These are phyloP conservation scores for Pseudomyrmex dendroicus DNA, from an alignment of 1,140 invertebrate species.

Conservation along the genomic window DNA sequence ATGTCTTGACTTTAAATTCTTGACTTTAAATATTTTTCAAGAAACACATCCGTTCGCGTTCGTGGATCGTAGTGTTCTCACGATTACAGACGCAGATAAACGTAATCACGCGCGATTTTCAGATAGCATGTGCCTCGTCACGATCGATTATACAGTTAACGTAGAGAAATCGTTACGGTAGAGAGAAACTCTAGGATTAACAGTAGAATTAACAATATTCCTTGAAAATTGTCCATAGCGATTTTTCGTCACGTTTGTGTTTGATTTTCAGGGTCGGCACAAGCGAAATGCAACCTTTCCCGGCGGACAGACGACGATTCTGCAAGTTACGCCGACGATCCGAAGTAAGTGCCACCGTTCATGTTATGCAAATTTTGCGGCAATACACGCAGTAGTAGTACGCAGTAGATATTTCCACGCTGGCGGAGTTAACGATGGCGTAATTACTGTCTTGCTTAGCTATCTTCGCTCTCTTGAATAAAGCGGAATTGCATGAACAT, in stretches of 20 bases:
- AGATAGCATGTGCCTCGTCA: conserved; percentile 1
- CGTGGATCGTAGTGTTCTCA: conserved; percentile 16
- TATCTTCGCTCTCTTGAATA: not conserved
- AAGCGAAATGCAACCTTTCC: conserved; percentile 94
- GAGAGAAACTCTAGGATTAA: not conserved
- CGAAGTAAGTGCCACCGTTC: conserved; percentile 80
- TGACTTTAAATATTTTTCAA: not conserved
- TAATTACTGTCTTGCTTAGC: conserved; percentile 20
- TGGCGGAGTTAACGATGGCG: conserved; percentile 15
- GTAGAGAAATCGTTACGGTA: not conserved
- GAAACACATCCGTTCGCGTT: not conserved
- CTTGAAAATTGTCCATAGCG: not conserved
- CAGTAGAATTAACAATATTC: not conserved
- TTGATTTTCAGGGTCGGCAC: conserved; percentile 88
- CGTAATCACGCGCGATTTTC: conserved; percentile 20
- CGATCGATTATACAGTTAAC: conserved; percentile 25
- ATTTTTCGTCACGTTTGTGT: conserved; percentile 39
- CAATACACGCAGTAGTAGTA: not conserved
- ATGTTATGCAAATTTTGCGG: conserved; percentile 35
- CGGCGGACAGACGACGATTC: conserved; percentile 88
- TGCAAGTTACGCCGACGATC: conserved; percentile 83
- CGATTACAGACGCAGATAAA: conserved; percentile 9
- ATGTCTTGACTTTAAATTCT: not conserved
- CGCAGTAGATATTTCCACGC: conserved; percentile 8
- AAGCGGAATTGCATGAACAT: conserved; percentile 5